Evolutionary conservation across 2,797 vertebrate species (phyloP).

Genomic region (Intellagama lesueurii): DNA sequence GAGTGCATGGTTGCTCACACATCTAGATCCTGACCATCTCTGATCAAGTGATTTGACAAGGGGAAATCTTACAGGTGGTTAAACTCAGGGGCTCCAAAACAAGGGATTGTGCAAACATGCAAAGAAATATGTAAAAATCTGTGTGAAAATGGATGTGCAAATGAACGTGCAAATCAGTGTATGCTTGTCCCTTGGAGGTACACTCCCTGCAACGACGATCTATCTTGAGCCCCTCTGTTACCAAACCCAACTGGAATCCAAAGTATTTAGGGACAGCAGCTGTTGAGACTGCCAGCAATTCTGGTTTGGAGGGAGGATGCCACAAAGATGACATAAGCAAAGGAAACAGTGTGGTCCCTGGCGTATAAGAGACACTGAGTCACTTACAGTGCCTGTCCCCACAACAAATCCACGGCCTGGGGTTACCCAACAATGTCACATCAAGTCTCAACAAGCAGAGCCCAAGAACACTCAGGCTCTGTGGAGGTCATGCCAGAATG

Average conservation of each 20-base stretch:
- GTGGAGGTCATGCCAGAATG: not conserved
- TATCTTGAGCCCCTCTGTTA: constrained; percentile 47
- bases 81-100: not conserved
- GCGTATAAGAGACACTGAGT: not conserved
- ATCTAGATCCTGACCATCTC: not conserved
- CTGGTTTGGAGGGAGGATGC: constrained; percentile 55
- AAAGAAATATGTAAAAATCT: not conserved
- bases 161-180: constrained; percentile 19
- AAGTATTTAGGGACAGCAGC: constrained; percentile 67
- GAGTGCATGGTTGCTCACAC: not conserved
- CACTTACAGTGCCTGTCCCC: not conserved
- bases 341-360: constrained; percentile 51
- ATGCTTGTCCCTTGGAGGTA: constrained; percentile 6
- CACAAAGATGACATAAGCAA: constrained; percentile 65
- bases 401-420: constrained; percentile 34
- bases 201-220: constrained; percentile 13
- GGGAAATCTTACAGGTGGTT: not conserved
- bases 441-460: constrained; percentile 3
- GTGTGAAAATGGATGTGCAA: not conserved
- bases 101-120: not conserved
- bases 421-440: constrained; percentile 19
- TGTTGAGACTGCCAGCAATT: constrained; percentile 49
- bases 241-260: constrained; percentile 63
- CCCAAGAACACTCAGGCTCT: constrained; percentile 5
- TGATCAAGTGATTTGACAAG: not conserved